Conservation (phyloP, 1,140 invertebrate genomes). For the Metopolophium dirhodum region DNA sequence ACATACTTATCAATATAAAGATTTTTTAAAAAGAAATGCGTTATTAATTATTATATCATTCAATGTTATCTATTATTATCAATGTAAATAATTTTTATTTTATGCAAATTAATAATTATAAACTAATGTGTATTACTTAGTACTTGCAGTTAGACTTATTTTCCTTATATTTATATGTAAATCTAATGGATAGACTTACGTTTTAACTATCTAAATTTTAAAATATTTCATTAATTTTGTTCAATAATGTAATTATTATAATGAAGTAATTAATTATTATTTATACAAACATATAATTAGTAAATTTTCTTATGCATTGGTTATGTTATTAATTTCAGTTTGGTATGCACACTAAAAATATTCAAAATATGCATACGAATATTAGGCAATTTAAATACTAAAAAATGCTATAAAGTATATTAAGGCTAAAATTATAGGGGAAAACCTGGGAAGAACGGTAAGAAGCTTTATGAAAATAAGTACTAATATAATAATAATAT, state of each 20-base stretch:
- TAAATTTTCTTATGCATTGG: background rate
- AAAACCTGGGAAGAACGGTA: background rate
- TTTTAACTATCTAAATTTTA: background rate
- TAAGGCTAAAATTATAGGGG: rapidly evolving
- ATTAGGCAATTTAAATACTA: background rate
- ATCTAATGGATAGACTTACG: background rate
- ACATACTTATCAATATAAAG: background rate
- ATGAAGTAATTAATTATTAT: background rate
- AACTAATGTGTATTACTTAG: background rate
- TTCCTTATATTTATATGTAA: background rate
- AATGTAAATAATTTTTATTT: background rate
- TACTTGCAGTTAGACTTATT: background rate
- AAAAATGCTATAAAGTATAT: background rate
- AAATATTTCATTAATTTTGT: background rate
- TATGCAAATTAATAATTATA: background rate
- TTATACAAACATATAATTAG: background rate
- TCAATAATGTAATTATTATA: background rate
- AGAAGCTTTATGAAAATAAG: background rate
- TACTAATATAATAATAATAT: background rate
- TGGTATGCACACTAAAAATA: background rate
- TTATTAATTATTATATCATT: background rate
- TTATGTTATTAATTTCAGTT: background rate
- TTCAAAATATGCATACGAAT: background rate
- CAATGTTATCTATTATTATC: background rate
- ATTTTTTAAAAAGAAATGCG: background rate